Evolutionary conservation across 2,888 invertebrate genomes (phyloP).

Genomic region (Scelioninae gen. 1): DNA sequence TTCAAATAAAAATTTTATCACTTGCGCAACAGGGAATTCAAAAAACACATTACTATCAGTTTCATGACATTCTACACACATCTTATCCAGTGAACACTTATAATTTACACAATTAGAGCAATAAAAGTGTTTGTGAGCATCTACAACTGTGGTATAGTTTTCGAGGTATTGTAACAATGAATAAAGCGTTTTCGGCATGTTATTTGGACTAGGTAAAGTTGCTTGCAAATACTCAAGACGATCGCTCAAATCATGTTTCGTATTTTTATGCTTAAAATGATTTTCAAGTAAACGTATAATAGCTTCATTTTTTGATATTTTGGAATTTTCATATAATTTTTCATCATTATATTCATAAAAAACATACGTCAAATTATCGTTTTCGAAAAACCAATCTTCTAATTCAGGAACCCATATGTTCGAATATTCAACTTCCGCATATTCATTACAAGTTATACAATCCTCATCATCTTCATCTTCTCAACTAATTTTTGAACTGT

Average conservation of each 20-base stretch:
- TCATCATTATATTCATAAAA: too few relatives aligned
- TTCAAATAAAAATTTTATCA: conserved; percentile 2
- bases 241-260: conserved; percentile 12
- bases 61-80: conserved; percentile 6
- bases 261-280: conserved; percentile 24
- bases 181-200: conserved; percentile 17
- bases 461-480: too few relatives aligned
- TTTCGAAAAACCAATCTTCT: too few relatives aligned
- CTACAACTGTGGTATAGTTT: conserved; percentile 13
- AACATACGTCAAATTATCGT: too few relatives aligned
- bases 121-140: conserved; percentile 23
- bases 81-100: conserved; percentile 4
- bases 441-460: too few relatives aligned
- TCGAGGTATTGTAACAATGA: conserved; percentile 22
- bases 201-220: conserved; percentile 20
- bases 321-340: background rate
- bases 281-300: conserved; percentile 8
- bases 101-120: conserved; percentile 19
- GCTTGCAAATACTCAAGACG: conserved; percentile 1
- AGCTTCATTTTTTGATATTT: conserved; percentile 16
- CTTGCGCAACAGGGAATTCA: conserved; percentile 1
- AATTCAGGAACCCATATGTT: too few relatives aligned
- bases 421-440: too few relatives aligned
- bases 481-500: too few relatives aligned
- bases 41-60: conserved; percentile 1